Evolutionary conservation across 92 coral and sea anemone genomes (phyloP).

Genomic region (Phymanthus crucifer): DNA sequence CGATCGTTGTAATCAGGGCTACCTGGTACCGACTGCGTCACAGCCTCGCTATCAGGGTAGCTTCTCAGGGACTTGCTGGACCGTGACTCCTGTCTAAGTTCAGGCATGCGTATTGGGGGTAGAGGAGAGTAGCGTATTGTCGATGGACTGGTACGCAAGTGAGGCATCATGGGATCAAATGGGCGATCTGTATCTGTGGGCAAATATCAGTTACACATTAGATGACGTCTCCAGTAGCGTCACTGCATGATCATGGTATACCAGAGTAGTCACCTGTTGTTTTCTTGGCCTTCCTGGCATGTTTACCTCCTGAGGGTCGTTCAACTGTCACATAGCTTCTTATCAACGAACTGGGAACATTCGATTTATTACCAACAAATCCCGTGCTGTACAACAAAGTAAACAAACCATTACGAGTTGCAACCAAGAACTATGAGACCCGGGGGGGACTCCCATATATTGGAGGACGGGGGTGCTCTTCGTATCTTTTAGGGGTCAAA

Average conservation of each 20-base stretch:
- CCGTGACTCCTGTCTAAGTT: conserved; percentile 70
- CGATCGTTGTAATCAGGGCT: conserved; percentile 39
- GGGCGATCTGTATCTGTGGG: conserved; percentile 35
- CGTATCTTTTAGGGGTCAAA: no score
- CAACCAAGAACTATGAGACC: no score
- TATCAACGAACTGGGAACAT: conserved; percentile 59
- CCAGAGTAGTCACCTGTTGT: conserved; percentile 7
- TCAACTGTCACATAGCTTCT: conserved; percentile 91
- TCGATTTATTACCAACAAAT: conserved; percentile 31
- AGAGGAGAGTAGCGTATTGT: conserved; percentile 64
- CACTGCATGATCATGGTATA: background rate
- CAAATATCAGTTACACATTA: background rate
- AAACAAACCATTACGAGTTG: background rate
- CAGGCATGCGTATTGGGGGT: conserved; percentile 93
- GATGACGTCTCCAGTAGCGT: no score
- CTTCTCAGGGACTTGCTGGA: conserved; percentile 76
- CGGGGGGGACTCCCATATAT: no score
- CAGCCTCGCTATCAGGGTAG: conserved; percentile 68
- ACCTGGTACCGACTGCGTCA: conserved; percentile 60
- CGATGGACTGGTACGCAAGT: conserved; percentile 49
- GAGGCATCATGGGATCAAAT: conserved; percentile 47
- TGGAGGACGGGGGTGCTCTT: no score
- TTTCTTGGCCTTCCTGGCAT: conserved; percentile 66
- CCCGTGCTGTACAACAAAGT: conserved; percentile 9
- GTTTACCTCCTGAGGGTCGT: conserved; percentile 84